Percentiles rank a stretch among this genome's conserved stretches.
These are phyloP conservation scores for Pharmacophagus antenor DNA, from an alignment of 2,888 invertebrate genomes.

Conservation along the genomic window DNA sequence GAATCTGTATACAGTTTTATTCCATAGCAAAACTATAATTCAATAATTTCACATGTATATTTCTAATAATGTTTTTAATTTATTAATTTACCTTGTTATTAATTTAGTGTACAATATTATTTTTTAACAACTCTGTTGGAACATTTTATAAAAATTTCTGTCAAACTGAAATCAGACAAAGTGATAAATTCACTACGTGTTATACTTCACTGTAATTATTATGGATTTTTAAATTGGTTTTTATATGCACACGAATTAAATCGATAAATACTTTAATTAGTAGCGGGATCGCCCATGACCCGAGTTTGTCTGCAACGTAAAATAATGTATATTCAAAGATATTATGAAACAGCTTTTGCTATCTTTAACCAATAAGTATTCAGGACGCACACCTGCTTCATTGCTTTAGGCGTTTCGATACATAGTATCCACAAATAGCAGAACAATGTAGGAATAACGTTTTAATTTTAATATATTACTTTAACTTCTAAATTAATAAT, in stretches of 20 bases:
- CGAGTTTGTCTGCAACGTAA: conserved; percentile 29
- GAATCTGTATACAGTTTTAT: too few relatives aligned
- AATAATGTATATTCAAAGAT: conserved; percentile 30
- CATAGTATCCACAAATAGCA: not conserved
- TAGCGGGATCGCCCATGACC: conserved; percentile 36
- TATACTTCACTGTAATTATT: too few relatives aligned
- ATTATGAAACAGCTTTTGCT: conserved; percentile 27
- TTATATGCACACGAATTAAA: not conserved
- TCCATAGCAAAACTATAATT: too few relatives aligned
- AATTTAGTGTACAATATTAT: not conserved
- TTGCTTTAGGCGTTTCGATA: conserved; percentile 30
- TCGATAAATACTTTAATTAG: not conserved
- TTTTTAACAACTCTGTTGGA: too few relatives aligned
- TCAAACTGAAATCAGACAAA: too few relatives aligned
- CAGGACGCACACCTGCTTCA: conserved; percentile 37
- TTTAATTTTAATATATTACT: not conserved
- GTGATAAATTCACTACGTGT: too few relatives aligned
- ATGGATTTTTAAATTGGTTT: not conserved
- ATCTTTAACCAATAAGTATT: conserved; percentile 36
- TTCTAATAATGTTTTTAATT: too few relatives aligned
- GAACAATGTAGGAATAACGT: not conserved
- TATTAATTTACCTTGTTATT: not conserved
- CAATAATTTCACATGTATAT: too few relatives aligned
- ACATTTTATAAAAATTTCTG: too few relatives aligned
- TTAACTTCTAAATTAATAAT: too few relatives aligned